phyloP scores from a whole-genome alignment of 2,113 vertebrate genomes.

The Charina bottae region DNA sequence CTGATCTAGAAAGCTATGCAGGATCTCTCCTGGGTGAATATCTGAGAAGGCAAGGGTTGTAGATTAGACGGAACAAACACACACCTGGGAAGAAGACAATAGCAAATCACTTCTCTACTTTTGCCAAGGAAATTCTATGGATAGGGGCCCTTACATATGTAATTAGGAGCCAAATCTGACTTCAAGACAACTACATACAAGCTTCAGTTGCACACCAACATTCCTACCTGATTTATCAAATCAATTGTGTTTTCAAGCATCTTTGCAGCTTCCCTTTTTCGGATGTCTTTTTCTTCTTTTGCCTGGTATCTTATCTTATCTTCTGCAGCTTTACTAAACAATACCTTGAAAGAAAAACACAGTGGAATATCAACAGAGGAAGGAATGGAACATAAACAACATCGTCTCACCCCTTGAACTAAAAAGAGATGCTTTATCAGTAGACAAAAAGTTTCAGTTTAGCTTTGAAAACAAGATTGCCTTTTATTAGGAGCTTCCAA shows the following conservation, averaged over 20 bases:
- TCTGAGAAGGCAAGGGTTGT: neutral
- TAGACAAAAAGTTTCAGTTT: neutral
- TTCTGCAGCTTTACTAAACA: slow-evolving; percentile 89
- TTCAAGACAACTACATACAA: neutral
- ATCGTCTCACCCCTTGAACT: neutral
- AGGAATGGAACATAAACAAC: neutral
- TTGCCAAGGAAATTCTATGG: neutral
- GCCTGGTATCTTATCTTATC: slow-evolving; percentile 81
- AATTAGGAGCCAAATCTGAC: neutral
- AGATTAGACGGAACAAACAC: neutral
- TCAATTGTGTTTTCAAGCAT: slow-evolving; percentile 84
- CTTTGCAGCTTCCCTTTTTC: slow-evolving; percentile 80
- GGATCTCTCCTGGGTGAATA: neutral
- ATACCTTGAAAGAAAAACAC: slow-evolving; percentile 74
- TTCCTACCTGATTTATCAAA: slow-evolving; percentile 91
- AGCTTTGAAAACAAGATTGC: neutral
- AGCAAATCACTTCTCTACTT: neutral
- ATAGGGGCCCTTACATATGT: neutral
- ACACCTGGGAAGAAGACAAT: neutral
- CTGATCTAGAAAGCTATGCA: neutral
- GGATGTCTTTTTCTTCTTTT: slow-evolving; percentile 70
- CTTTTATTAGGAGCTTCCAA: too few relatives aligned
- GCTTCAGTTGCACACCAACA: rapidly evolving
- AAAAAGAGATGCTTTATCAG: neutral
- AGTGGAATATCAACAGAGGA: neutral